Conservation (phyloP, 1,140 invertebrate species). For the Streblospio benedicti region DNA sequence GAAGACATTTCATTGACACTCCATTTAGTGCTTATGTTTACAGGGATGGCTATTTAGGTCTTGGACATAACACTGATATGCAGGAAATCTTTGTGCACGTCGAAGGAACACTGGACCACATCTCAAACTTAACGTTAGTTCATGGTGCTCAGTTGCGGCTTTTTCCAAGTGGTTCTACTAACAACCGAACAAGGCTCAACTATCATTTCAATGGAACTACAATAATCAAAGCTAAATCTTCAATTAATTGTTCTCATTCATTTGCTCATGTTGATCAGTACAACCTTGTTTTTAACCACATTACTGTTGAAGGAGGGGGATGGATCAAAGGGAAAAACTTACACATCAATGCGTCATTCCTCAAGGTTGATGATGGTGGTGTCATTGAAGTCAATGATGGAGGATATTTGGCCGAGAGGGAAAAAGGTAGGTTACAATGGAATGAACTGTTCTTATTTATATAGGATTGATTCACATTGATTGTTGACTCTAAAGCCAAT, state of each 20-base stretch:
- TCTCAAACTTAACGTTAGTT: conserved; percentile 31
- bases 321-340: conserved; percentile 27
- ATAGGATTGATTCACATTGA: too few relatives aligned
- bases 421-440: conserved; percentile 21
- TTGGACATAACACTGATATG: conserved; percentile 31
- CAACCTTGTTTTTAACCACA: conserved; percentile 22
- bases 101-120: conserved; percentile 29
- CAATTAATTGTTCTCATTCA: conserved; percentile 29
- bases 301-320: conserved; percentile 32
- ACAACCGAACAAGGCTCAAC: conserved; percentile 20
- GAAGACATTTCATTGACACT: conserved; percentile 26
- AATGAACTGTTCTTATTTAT: neutral
- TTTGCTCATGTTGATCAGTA: conserved; percentile 26
- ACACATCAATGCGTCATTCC: conserved; percentile 24
- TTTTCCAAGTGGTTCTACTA: conserved; percentile 30
- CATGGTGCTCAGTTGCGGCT: conserved; percentile 26
- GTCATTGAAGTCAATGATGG: conserved; percentile 32
- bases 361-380: conserved; percentile 33
- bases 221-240: conserved; percentile 28
- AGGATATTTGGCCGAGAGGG: conserved; percentile 23
- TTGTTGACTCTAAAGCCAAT: too few relatives aligned
- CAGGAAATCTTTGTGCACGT: conserved; percentile 29
- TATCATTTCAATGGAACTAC: conserved; percentile 29
- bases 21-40: conserved; percentile 35
- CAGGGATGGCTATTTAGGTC: conserved; percentile 28